Conservation (phyloP, 2,888 invertebrate genomes). For the Tinea semifulvella region DNA sequence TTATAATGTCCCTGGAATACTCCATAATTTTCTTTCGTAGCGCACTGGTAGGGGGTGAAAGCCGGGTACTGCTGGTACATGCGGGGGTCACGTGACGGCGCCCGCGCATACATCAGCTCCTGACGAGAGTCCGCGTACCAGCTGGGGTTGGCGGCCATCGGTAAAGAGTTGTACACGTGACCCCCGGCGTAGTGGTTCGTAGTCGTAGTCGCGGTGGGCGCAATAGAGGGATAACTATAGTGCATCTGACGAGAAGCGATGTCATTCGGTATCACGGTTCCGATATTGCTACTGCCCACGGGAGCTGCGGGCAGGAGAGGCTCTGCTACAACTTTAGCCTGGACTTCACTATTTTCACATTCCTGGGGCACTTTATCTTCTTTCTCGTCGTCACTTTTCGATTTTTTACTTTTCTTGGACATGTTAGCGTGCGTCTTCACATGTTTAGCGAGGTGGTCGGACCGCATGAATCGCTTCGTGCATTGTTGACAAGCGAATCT, state of each 20-base stretch:
- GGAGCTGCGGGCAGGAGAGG: slow-evolving; percentile 1
- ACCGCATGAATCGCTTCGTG: slow-evolving; percentile 89
- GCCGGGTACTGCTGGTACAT: slow-evolving; percentile 51
- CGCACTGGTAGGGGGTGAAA: slow-evolving; percentile 36
- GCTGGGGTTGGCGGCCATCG: slow-evolving; percentile 23
- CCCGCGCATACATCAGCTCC: slow-evolving; percentile 39
- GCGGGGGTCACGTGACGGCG: slow-evolving; percentile 25
- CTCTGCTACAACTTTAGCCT: slow-evolving; percentile 12
- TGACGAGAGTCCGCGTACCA: slow-evolving; percentile 51
- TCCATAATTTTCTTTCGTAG: slow-evolving; percentile 54
- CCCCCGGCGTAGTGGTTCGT: slow-evolving; percentile 33
- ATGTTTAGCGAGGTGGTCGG: slow-evolving; percentile 94
- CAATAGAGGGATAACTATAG: slow-evolving; percentile 41
- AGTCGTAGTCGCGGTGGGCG: slow-evolving; percentile 33
- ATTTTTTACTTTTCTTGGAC: slow-evolving; percentile 57
- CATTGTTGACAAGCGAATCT: slow-evolving; percentile 88
- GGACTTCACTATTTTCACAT: background rate
- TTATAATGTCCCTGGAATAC: slow-evolving; percentile 62
- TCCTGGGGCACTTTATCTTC: slow-evolving; percentile 28
- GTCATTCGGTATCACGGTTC: slow-evolving; percentile 18
- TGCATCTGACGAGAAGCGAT: slow-evolving; percentile 26
- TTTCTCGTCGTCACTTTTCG: slow-evolving; percentile 48
- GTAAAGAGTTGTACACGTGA: slow-evolving; percentile 33
- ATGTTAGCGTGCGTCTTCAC: slow-evolving; percentile 84
- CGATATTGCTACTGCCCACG: slow-evolving; percentile 22